Conservation (phyloP, 2,888 invertebrate genomes). For the Eupelmus urozonus region DNA sequence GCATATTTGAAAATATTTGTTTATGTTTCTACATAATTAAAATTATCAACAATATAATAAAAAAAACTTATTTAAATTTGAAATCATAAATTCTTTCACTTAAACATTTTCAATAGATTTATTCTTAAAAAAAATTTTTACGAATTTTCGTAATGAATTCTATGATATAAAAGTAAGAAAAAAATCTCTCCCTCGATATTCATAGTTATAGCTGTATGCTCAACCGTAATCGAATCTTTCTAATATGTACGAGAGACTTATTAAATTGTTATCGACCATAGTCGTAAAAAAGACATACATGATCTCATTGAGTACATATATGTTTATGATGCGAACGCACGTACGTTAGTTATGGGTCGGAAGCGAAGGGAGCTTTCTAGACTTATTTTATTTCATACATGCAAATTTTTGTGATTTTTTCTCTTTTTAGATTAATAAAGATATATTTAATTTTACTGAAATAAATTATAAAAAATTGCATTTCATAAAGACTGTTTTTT, state of each 20-base stretch:
- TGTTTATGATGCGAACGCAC: background rate
- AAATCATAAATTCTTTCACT: background rate
- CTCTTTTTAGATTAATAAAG: no score
- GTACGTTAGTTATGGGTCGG: background rate
- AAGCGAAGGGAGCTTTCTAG: conserved; percentile 26
- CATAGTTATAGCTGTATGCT: conserved; percentile 15
- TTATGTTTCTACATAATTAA: no score
- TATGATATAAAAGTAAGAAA: background rate
- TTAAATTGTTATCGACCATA: conserved; percentile 52
- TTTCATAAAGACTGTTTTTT: no score
- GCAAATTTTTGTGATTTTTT: conserved; percentile 26
- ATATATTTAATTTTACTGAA: no score
- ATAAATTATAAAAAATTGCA: no score
- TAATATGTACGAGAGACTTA: conserved; percentile 37
- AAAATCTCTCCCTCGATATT: conserved; percentile 1
- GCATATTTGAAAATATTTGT: no score
- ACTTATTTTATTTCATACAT: conserved; percentile 13
- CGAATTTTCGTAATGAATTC: conserved; percentile 20
- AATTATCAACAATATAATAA: no score
- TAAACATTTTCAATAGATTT: conserved; percentile 25
- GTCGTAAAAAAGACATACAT: conserved; percentile 26
- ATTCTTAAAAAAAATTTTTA: conserved; percentile 18
- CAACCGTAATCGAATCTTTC: conserved; percentile 24
- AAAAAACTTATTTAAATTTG: no score
- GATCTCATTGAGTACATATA: no score